A percentile compares a stretch with the other conserved stretches of the same genome.
Evolutionary conservation across 2,888 invertebrate species (phyloP).

Genomic region (Dryococelus australis): DNA sequence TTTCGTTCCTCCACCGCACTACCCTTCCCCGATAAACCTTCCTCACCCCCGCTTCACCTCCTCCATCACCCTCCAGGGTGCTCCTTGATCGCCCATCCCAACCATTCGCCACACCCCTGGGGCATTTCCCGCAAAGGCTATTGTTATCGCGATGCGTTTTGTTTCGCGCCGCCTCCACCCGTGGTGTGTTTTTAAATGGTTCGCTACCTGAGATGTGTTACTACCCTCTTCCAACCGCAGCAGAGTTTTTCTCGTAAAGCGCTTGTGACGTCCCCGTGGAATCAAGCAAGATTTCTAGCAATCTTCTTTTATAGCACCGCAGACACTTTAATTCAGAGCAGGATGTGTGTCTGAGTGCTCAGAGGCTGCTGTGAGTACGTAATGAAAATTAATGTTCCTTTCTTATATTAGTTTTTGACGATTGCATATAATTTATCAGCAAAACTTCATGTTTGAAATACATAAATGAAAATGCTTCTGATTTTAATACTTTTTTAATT

Average conservation of each 20-base stretch:
- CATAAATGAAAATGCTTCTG: too few relatives aligned
- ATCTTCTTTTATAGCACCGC: not conserved
- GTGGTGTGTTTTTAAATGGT: not conserved
- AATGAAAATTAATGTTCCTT: too few relatives aligned
- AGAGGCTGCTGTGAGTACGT: too few relatives aligned
- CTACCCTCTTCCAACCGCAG: not conserved
- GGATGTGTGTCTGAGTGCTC: too few relatives aligned
- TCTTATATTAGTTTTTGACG: too few relatives aligned
- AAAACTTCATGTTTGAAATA: too few relatives aligned
- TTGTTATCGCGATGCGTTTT: conserved; percentile 12
- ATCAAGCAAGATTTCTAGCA: not conserved
- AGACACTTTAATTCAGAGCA: not conserved
- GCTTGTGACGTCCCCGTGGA: not conserved
- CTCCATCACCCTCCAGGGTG: not conserved
- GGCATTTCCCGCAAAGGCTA: not conserved
- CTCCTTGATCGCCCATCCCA: not conserved
- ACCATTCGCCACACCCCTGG: conserved; percentile 17
- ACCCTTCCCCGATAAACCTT: not conserved
- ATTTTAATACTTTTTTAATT: too few relatives aligned
- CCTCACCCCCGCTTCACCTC: not conserved
- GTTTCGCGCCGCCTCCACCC: not conserved
- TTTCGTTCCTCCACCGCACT: conserved; percentile 28
- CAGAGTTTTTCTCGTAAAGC: not conserved
- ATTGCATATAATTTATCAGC: too few relatives aligned
- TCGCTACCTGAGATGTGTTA: not conserved